Evolutionary conservation across 1,140 invertebrate genomes (phyloP), one percentile per base, ranked within the genome.

Genomic region (Penaeus chinensis): DNA sequence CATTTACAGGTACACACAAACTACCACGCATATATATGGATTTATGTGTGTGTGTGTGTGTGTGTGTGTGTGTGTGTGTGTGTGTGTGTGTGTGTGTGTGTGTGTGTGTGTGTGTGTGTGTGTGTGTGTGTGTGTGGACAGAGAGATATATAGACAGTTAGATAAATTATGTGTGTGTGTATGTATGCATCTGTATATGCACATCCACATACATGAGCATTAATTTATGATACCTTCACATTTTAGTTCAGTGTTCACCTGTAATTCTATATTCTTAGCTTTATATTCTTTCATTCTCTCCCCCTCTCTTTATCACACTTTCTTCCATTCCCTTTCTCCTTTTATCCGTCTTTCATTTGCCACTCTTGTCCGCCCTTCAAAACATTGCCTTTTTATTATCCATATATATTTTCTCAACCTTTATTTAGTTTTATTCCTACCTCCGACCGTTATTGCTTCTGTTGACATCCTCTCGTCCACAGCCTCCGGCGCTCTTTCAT

Each of bases 181-280:
- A 65, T 82, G 60, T 82, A 37, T 82, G 63, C 62, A 82, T 65
- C 60, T 65, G 63, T 63, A 82, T 82, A 82, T 65, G 22, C 54
- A 27, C 60, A 62, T 82, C 27, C 27, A 62, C 63, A 62, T 63
- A 62, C 27, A 1, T 62, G 20, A 24, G 13, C 18, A 19, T 69
- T 0, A 11, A 4, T 69, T 0, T 69, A 69, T 69, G 27, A 0
- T 24, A 1, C 32, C n/a, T 1, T 24, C 54, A 79, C 3, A 79
- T 47, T n/a, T 32, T 4, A 79, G 18, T 47, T 32, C 18, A 20
- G 66, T 32, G 24, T 13, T 22, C 22, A 42, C 0, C 1, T 16
- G 20, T 42, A 11, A 19, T 18, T 79, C 10, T 79, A 79, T 47
- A 80, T 82, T 62, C 37, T 13, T 13, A 24, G 76, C 3, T 32